Conservation (phyloP, 2,113 vertebrate species). For the Seriola quinqueradiata region DNA sequence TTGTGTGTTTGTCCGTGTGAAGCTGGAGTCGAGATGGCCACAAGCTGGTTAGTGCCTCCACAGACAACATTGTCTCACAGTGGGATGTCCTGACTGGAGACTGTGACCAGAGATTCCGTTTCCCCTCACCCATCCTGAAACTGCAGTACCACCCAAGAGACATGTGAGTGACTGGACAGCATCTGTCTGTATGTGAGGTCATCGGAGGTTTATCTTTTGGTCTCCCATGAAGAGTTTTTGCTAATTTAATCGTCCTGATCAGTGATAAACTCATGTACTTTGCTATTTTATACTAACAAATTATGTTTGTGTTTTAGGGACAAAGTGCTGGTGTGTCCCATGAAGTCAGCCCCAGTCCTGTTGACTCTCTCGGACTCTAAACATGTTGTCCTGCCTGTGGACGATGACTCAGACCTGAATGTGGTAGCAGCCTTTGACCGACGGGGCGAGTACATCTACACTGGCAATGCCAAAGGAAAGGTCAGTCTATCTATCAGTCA, state of each 20-base stretch:
- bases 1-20: background rate
- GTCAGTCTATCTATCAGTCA: slow-evolving; percentile 78
- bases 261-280: background rate
- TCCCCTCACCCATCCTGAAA: slow-evolving; percentile 97
- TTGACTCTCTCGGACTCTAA: slow-evolving; percentile 96
- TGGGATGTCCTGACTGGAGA: slow-evolving; percentile 98
- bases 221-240: background rate
- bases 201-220: background rate
- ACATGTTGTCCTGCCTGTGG: slow-evolving; percentile 95
- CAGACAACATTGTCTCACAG: slow-evolving; percentile 98
- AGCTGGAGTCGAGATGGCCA: slow-evolving; percentile 99
- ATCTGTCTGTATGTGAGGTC: background rate
- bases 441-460: slow-evolving; percentile 97
- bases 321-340: slow-evolving; percentile 97
- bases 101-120: slow-evolving; percentile 97
- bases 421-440: slow-evolving; percentile 99
- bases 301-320: slow-evolving; percentile 84
- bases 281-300: background rate
- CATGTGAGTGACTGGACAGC: slow-evolving; percentile 87
- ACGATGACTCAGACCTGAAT: slow-evolving; percentile 98
- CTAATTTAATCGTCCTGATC: background rate
- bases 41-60: slow-evolving; percentile 97
- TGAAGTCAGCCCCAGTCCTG: slow-evolving; percentile 98
- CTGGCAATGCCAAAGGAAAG: slow-evolving; percentile 98
- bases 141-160: slow-evolving; percentile 97